Base-by-base conservation (phyloP, 2,797 vertebrate species). In the Thaleichthys pacificus region DNA sequence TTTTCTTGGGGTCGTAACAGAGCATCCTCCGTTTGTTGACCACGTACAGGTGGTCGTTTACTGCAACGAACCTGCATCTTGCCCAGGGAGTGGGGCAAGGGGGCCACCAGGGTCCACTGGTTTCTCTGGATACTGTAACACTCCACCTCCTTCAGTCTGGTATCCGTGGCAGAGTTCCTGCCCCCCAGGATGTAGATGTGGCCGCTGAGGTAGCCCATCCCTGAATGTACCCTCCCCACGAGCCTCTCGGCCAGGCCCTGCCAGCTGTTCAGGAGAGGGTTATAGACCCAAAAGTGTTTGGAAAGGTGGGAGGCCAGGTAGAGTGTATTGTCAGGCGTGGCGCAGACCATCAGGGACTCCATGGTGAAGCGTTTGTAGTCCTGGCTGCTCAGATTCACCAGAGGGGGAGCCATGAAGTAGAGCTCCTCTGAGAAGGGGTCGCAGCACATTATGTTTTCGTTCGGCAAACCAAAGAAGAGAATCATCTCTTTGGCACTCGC, bases 51-150 rank as follows among this genome's bases (percentile, higher is more conserved):
- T 93, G 93, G 77, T 95, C 94, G 9, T 95, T 94, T n/a, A 95
- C 83, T 0, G 95, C 91, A 73, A 96, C 93, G 35, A 95, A 95
- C 89, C 77, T 96, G 94, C 90, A 96, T 96, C 72, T 95, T 95
- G 54, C 94, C 94, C 69, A 96, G 85, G 2, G 94, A 95, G 74
- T 95, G 94, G 28, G 95, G 94, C 72, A 96, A 87, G 2, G 94
- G 92, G 1, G 94, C 93, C 80, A 95, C 95, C 17, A 96, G 84
- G 0, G 88, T 92, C 95, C 95, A 96, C 89, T 96, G 95, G 77
- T 96, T 93, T 79, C 95, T 93, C 84, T 95, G 95, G 76, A 96
- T 86, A 58, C 93, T 96, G 82, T 96, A 96, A 65, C 95, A 96
- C 80, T 96, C 95, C 0, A 96, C 94, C 64, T 96, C 95, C 78